Evolutionary conservation across 2,888 invertebrate genomes (phyloP).

Genomic region (Nematopogon swammerdamellus): DNA sequence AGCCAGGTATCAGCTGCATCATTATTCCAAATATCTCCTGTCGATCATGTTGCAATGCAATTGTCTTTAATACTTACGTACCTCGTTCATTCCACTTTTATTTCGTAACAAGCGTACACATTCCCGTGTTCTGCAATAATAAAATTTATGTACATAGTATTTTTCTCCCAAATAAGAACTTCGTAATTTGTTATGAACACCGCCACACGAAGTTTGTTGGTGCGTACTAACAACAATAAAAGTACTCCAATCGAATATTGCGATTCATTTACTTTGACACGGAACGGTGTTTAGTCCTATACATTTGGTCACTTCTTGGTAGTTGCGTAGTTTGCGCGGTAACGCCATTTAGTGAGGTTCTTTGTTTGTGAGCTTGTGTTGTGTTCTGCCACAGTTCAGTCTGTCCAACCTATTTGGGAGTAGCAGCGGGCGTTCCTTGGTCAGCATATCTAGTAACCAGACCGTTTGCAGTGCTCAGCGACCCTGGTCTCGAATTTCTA

Average conservation of each 20-base stretch:
- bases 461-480: constrained; percentile 59
- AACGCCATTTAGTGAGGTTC: not conserved
- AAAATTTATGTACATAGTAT: too few species aligned
- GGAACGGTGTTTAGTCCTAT: too few species aligned
- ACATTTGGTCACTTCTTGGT: not conserved
- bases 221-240: not conserved
- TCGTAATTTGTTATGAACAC: too few species aligned
- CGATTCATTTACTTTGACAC: not conserved
- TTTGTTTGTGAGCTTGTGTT: constrained; percentile 8
- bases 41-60: too few species aligned
- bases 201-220: not conserved
- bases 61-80: too few species aligned
- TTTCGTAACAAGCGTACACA: too few species aligned
- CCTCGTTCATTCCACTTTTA: too few species aligned
- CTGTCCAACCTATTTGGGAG: constrained; percentile 57
- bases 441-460: constrained; percentile 57
- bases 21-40: not conserved
- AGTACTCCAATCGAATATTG: not conserved
- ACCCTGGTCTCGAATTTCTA: constrained; percentile 65
- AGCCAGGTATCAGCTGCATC: not conserved
- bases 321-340: not conserved
- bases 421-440: constrained; percentile 59
- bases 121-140: too few species aligned
- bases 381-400: constrained; percentile 50
- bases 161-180: too few species aligned